phyloP scores from a whole-genome alignment of 2,797 vertebrate species.

The Sebastolobus altivelis region DNA sequence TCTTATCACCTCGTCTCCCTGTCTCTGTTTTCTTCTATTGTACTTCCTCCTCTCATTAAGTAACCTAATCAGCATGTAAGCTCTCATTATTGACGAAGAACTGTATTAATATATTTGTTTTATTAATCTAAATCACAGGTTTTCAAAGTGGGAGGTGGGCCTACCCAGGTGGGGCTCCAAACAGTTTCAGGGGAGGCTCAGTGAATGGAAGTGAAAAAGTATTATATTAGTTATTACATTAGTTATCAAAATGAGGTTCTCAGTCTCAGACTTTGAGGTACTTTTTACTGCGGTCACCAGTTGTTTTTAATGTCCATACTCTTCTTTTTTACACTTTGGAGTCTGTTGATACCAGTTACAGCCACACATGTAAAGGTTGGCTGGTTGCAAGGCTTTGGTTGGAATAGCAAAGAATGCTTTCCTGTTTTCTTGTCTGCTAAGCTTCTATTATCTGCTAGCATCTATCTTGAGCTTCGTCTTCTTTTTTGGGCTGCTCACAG shows the following conservation, averaged over 20 bases:
- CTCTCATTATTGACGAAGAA: constrained; percentile 2
- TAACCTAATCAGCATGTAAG: constrained; percentile 26
- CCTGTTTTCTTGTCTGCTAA: neutral
- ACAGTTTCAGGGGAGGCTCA: neutral
- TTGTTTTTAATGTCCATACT: neutral
- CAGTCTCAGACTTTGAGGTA: neutral
- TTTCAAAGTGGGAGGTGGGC: neutral
- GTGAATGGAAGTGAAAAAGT: neutral
- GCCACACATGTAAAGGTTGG: neutral
- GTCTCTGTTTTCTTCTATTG: constrained; percentile 20
- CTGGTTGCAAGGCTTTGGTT: neutral
- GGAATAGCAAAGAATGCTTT: neutral
- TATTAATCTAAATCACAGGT: constrained; percentile 1
- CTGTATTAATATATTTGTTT: constrained; percentile 27
- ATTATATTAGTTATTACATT: neutral
- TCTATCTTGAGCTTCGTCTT: neutral
- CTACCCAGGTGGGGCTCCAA: too few species aligned
- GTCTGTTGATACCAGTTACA: neutral
- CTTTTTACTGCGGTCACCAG: neutral
- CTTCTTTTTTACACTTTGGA: neutral
- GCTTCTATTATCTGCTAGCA: neutral
- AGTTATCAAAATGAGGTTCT: neutral
- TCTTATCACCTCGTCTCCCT: constrained; percentile 5
- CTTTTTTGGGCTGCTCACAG: neutral
- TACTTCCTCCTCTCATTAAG: constrained; percentile 38